These are phyloP conservation scores for Notiomystis cincta DNA, from an alignment of 2,113 vertebrate genomes.

Conservation along the genomic window DNA sequence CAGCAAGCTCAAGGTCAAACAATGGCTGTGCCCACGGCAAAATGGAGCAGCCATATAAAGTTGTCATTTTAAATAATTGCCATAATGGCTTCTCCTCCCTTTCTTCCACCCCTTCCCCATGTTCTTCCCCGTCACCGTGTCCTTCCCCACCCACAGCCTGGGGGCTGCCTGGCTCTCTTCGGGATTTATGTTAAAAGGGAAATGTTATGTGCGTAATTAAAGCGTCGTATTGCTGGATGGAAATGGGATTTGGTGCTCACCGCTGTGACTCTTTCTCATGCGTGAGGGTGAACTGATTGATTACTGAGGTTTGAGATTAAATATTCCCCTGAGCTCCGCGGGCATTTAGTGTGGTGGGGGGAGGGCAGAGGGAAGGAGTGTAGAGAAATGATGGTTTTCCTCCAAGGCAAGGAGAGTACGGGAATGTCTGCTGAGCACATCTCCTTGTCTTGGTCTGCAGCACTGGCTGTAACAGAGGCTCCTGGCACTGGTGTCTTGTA, in stretches of 20 bases:
- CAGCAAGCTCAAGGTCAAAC: fast-evolving
- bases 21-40: fast-evolving
- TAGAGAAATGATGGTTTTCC: not conserved
- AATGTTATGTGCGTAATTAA: not conserved
- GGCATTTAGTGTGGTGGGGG: not conserved
- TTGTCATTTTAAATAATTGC: not conserved
- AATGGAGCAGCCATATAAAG: not conserved
- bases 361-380: not conserved
- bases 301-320: slow-evolving; percentile 60
- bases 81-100: not conserved
- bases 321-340: not conserved
- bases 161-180: not conserved
- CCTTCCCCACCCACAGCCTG: not conserved
- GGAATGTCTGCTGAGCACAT: not conserved
- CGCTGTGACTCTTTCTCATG: slow-evolving; percentile 27
- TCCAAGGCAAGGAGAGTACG: not conserved
- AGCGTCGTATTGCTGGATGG: not conserved
- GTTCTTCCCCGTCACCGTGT: fast-evolving
- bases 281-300: slow-evolving; percentile 46
- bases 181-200: slow-evolving; percentile 1
- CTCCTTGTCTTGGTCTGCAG: not conserved
- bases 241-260: slow-evolving; percentile 44
- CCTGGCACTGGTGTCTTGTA: fast-evolving
- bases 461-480: not conserved
- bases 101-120: not conserved